Conservation (phyloP, 2,113 vertebrate genomes). For the Circaetus gallicus region DNA sequence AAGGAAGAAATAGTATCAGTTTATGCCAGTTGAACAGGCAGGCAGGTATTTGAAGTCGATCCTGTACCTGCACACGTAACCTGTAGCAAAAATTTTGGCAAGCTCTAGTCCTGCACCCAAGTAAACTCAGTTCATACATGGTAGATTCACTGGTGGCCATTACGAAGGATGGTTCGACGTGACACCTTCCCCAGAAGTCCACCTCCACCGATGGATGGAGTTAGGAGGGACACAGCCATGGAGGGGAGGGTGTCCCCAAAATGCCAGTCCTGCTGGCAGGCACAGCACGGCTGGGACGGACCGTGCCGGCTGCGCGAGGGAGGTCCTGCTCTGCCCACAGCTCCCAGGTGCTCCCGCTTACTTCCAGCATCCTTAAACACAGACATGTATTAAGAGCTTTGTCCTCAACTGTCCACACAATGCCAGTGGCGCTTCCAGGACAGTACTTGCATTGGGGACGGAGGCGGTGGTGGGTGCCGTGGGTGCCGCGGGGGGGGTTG, state of each 20-base stretch:
- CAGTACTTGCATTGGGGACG: fast-evolving
- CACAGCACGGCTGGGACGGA: background rate
- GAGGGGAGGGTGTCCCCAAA: background rate
- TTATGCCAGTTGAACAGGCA: background rate
- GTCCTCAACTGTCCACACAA: background rate
- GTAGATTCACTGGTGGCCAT: background rate
- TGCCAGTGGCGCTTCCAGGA: background rate
- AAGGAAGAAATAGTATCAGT: background rate
- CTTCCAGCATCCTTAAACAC: background rate
- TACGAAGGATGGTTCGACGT: no score
- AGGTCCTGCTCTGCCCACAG: background rate
- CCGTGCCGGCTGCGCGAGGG: background rate
- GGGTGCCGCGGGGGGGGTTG: background rate
- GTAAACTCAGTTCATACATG: background rate
- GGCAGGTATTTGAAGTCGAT: background rate
- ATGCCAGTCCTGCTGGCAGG: background rate
- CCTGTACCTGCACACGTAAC: background rate
- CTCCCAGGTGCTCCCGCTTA: background rate
- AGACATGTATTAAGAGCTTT: background rate
- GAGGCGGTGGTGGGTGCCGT: background rate
- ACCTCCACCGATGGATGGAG: background rate
- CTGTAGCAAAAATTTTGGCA: background rate
- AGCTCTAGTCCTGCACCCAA: background rate
- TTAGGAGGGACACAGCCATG: background rate
- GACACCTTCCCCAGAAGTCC: background rate